Conservation (phyloP, 2,888 invertebrate species). For the Danaus chrysippus region DNA sequence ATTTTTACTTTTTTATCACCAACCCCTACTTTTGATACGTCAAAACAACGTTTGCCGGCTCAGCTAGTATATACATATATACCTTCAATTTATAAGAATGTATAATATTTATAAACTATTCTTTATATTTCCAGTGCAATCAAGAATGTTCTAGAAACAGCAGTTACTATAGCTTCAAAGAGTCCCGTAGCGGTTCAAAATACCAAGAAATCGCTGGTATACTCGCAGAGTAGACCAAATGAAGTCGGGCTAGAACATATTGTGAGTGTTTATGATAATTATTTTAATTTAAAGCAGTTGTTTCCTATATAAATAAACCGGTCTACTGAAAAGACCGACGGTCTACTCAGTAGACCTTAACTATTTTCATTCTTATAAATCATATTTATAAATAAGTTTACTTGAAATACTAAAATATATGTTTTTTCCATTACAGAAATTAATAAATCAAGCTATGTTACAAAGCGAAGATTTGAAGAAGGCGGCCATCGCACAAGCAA, state of each 20-base stretch:
- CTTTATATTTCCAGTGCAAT: constrained; percentile 77
- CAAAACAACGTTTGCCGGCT: too few relatives aligned
- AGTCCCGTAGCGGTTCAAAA: constrained; percentile 97
- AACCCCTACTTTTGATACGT: too few relatives aligned
- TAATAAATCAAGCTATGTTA: constrained; percentile 90
- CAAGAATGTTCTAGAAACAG: constrained; percentile 85
- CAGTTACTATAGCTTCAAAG: constrained; percentile 88
- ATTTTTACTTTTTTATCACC: too few relatives aligned
- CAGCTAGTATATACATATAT: too few relatives aligned
- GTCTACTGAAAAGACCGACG: not conserved
- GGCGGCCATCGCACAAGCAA: constrained; percentile 86
- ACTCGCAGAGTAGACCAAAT: constrained; percentile 92
- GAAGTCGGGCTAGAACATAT: constrained; percentile 94
- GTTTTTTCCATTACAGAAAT: constrained; percentile 78
- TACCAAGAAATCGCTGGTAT: constrained; percentile 90
- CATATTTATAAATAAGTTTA: not conserved
- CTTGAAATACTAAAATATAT: too few relatives aligned
- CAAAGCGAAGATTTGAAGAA: constrained; percentile 94
- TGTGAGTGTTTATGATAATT: constrained; percentile 77
- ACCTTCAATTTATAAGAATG: not conserved
- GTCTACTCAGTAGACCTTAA: constrained; percentile 1
- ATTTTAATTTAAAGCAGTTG: too few relatives aligned
- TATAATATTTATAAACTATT: not conserved
- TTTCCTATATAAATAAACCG: not conserved
- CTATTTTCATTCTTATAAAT: not conserved